Percentiles rank a stretch among this genome's conserved stretches.
phyloP scores from a whole-genome alignment of 2,888 invertebrate species.

The Autographa pulchrina region DNA sequence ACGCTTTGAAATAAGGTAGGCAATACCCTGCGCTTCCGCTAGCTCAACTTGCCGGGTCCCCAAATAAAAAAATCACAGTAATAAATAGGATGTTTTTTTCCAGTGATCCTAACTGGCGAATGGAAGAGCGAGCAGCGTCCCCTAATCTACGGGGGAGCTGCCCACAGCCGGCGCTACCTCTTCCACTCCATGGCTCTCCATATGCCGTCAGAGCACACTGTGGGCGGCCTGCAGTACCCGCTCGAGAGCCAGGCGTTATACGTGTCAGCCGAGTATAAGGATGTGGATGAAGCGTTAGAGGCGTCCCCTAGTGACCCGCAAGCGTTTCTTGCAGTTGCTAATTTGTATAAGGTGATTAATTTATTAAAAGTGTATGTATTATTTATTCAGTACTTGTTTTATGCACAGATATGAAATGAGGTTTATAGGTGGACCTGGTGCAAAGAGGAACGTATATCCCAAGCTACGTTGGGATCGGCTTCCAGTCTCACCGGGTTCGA shows the following conservation, averaged over 20 bases:
- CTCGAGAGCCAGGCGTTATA: conserved; percentile 76
- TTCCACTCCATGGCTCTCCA: conserved; percentile 76
- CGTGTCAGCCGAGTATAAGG: conserved; percentile 75
- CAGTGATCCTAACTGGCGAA: conserved; percentile 71
- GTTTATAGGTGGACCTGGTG: too few species aligned
- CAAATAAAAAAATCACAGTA: too few species aligned
- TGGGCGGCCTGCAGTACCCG: conserved; percentile 73
- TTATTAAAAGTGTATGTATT: too few species aligned
- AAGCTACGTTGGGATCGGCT: too few species aligned
- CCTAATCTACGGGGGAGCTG: conserved; percentile 76
- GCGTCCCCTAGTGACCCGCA: conserved; percentile 70
- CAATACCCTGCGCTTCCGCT: too few species aligned
- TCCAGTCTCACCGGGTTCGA: too few species aligned
- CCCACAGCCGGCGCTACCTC: conserved; percentile 76
- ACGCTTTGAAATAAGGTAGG: too few species aligned
- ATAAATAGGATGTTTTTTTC: conserved; percentile 5
- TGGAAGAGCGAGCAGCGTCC: conserved; percentile 71
- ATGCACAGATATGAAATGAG: too few species aligned
- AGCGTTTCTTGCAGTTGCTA: conserved; percentile 75
- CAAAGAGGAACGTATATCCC: too few species aligned
- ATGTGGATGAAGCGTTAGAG: conserved; percentile 65
- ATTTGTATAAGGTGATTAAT: conserved; percentile 77
- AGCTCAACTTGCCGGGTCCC: too few species aligned
- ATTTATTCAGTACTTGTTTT: too few species aligned
- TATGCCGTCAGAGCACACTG: conserved; percentile 78